A percentile compares a stretch with the other conserved stretches of the same genome.
Evolutionary conservation across 2,113 vertebrate genomes (phyloP).

Genomic region (Motacilla alba): DNA sequence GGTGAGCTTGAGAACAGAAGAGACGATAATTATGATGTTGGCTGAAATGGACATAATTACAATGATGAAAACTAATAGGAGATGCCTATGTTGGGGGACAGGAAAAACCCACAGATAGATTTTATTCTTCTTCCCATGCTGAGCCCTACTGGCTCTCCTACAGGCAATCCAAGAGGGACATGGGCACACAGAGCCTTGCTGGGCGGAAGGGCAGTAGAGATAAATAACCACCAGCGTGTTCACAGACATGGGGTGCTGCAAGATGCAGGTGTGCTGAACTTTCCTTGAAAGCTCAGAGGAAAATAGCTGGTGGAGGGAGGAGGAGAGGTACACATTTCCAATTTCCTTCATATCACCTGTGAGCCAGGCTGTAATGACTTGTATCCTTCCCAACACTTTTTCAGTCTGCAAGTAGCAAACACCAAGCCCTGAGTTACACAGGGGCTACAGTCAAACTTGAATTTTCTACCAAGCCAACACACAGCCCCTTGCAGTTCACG

Average conservation of each 20-base stretch:
- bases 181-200: not conserved
- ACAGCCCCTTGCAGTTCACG: not conserved
- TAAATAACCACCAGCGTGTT: accelerated
- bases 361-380: not conserved
- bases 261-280: not conserved
- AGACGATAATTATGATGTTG: accelerated
- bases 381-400: not conserved
- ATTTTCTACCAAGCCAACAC: not conserved
- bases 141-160: not conserved
- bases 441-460: not conserved
- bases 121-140: not conserved
- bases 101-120: not conserved
- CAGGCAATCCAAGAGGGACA: not conserved
- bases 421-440: not conserved
- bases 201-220: not conserved
- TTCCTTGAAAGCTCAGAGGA: not conserved
- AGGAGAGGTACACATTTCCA: not conserved
- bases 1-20: not conserved
- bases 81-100: not conserved
- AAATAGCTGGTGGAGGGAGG: not conserved
- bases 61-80: not conserved
- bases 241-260: not conserved
- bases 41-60: not conserved
- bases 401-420: not conserved
- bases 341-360: not conserved